Conservation (phyloP, 2,888 invertebrate genomes). For the Eugnorisma glareosa region DNA sequence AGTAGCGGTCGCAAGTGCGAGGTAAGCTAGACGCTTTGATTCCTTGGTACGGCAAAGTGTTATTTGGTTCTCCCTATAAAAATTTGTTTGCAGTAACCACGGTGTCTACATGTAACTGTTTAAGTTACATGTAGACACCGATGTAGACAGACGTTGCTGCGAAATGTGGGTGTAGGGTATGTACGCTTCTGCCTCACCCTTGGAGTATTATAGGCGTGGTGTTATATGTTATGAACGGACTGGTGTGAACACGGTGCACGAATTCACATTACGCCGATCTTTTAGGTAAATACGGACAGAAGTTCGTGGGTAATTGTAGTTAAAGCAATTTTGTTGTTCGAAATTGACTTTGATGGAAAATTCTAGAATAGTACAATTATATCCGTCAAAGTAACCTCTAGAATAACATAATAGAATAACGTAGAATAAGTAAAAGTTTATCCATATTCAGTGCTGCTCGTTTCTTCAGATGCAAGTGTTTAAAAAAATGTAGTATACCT, state of each 20-base stretch:
- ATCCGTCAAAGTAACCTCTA: neutral
- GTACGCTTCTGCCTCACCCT: neutral
- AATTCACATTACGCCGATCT: conserved; percentile 23
- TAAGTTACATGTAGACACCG: no score
- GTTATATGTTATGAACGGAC: neutral
- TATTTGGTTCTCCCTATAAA: neutral
- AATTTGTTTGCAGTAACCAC: neutral
- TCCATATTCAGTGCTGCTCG: neutral
- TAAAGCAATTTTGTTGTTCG: neutral
- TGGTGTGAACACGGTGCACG: conserved; percentile 8
- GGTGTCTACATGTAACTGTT: no score
- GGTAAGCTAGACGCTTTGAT: neutral
- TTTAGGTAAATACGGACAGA: conserved; percentile 19
- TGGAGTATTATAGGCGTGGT: neutral
- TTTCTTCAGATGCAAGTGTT: neutral
- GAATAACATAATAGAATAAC: neutral
- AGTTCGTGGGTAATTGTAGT: conserved; percentile 1
- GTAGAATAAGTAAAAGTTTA: neutral
- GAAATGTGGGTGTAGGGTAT: neutral
- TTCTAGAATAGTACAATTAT: conserved; percentile 2
- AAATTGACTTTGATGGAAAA: conserved; percentile 4
- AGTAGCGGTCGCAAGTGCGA: neutral
- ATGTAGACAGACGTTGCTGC: no score
- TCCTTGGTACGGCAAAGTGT: neutral
- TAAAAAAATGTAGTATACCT: neutral